Conservation (phyloP, 2,113 vertebrate genomes). For the Nycticryphes semicollaris region DNA sequence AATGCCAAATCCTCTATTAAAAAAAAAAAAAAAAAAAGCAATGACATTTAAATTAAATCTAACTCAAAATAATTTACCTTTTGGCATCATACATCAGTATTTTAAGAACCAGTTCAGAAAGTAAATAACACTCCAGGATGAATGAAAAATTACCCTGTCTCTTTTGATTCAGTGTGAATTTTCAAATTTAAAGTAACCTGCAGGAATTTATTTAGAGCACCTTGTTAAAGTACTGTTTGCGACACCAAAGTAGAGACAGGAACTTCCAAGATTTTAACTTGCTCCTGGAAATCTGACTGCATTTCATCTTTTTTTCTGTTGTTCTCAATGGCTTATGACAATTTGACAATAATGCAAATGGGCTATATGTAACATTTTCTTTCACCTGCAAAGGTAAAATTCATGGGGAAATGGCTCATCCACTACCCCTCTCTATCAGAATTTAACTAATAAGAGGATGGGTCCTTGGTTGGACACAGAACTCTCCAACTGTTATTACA, state of each 20-base stretch:
- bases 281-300: neutral
- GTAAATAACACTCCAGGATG: constrained; percentile 80
- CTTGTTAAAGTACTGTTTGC: constrained; percentile 65
- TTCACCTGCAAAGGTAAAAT: neutral
- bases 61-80: constrained; percentile 85
- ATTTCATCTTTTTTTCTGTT: neutral
- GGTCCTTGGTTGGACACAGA: neutral
- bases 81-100: constrained; percentile 73
- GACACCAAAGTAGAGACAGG: neutral
- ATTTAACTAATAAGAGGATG: neutral
- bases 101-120: constrained; percentile 68
- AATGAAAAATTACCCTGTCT: constrained; percentile 87
- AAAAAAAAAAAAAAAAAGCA: constrained; percentile 57
- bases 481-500: neutral
- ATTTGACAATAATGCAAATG: neutral
- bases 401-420: neutral
- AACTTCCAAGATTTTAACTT: neutral
- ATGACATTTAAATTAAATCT: constrained; percentile 85
- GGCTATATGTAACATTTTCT: neutral
- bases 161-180: constrained; percentile 85
- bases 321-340: neutral
- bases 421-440: neutral
- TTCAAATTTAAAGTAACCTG: constrained; percentile 79
- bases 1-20: constrained; percentile 44
- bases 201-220: constrained; percentile 67